phyloP scores from a whole-genome alignment of 2,888 invertebrate genomes.

The Melieria crassipennis region DNA sequence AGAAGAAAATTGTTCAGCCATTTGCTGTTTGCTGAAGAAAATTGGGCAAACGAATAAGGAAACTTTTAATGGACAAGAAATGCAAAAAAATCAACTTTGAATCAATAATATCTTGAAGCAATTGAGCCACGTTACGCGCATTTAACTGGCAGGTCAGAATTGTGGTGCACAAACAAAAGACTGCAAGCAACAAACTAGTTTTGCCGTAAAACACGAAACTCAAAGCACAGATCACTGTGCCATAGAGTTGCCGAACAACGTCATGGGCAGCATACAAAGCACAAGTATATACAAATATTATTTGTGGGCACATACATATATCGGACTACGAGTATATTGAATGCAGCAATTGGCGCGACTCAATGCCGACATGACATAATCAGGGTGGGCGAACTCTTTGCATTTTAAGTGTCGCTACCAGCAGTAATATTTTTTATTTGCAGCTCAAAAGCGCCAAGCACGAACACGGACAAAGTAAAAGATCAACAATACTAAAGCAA shows the following conservation, averaged over 20 bases:
- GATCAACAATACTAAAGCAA: not conserved
- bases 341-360: slow-evolving; percentile 23
- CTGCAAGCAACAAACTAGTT: too few relatives aligned
- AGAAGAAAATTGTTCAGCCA: too few relatives aligned
- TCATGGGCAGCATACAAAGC: not conserved
- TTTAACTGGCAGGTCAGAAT: too few relatives aligned
- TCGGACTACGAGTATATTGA: too few relatives aligned
- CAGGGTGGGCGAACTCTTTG: slow-evolving; percentile 36
- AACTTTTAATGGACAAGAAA: too few relatives aligned
- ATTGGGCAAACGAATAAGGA: too few relatives aligned
- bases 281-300: slow-evolving; percentile 9
- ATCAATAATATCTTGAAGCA: too few relatives aligned
- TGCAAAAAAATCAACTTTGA: too few relatives aligned
- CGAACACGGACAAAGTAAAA: slow-evolving; percentile 1
- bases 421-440: not conserved
- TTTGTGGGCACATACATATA: slow-evolving; percentile 8
- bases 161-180: too few relatives aligned
- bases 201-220: too few relatives aligned
- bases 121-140: too few relatives aligned
- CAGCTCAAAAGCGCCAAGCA: slow-evolving; percentile 4
- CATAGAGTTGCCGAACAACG: not conserved
- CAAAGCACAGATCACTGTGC: not conserved
- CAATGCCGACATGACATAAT: slow-evolving; percentile 37
- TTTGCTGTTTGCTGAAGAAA: too few relatives aligned
- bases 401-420: slow-evolving; percentile 28